Conservation (phyloP, 1,140 invertebrate species). For the Drosophila simulans region DNA sequence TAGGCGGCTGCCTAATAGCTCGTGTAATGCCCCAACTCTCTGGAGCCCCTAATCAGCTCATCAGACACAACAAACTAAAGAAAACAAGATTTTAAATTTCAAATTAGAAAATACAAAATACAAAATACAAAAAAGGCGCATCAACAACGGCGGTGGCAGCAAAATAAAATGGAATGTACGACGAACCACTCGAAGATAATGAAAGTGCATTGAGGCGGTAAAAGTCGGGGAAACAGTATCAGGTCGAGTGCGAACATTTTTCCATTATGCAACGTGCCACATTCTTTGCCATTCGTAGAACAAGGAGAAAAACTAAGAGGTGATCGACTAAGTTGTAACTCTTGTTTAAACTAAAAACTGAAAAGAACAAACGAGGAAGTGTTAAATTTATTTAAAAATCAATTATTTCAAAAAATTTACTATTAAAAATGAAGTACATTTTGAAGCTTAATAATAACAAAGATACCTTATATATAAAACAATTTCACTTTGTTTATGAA, state of each 20-base stretch:
- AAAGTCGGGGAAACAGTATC: constrained; percentile 59
- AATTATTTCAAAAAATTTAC: too few species aligned
- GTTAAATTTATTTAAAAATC: too few species aligned
- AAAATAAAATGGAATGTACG: constrained; percentile 32
- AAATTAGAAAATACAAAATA: constrained; percentile 18
- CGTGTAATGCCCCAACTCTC: constrained; percentile 65
- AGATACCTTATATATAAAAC: too few species aligned
- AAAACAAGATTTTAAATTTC: constrained; percentile 36
- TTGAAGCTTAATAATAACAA: too few species aligned
- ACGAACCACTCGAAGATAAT: constrained; percentile 73
- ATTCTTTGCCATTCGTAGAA: constrained; percentile 51
- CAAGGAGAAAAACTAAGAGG: not conserved
- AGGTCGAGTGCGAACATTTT: constrained; percentile 74
- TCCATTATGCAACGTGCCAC: constrained; percentile 69
- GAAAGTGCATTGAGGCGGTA: constrained; percentile 77
- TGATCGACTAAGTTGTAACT: not conserved
- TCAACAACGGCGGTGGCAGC: constrained; percentile 12
- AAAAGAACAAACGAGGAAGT: too few species aligned
- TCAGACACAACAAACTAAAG: constrained; percentile 54
- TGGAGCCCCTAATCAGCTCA: constrained; percentile 61
- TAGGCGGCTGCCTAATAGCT: constrained; percentile 75
- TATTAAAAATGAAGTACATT: too few species aligned
- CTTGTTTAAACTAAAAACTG: too few species aligned
- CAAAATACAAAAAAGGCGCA: constrained; percentile 17
- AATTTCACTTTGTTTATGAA: too few species aligned